Evolutionary conservation across 2,888 invertebrate genomes (phyloP), one percentile per base, ranked within the genome.

Genomic region (Drosophila tanythrix): DNA sequence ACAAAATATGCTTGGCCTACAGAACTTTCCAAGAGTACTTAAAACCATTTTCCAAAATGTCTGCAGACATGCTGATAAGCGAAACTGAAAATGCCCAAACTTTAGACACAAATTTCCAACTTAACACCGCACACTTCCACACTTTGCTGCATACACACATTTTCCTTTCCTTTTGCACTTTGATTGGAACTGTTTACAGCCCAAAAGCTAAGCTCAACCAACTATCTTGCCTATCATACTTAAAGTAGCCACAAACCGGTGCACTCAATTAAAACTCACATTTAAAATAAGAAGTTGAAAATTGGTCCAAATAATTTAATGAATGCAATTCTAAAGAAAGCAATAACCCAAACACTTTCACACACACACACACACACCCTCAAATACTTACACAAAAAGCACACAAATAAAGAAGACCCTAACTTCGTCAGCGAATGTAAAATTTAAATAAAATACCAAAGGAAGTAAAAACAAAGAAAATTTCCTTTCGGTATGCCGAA

Each of bases 131-230:
- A 67, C 78, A 65, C 64, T 43, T 50, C 18, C 36, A 50, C 51
- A 27, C 50, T 66, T 66, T 72, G 52, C 65, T 36, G 71, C 51
- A 55, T 3, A 61, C 62, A 80, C 73, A 59, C 29, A 8, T 53
- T 55, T 50, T 31, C 62, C 65, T 27, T 70, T 76, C 52, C 50
- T 55, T 74, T 81, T 82, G 83, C 83, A 83, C 85, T 71, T 66
- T 72, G 52, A 73, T 73, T 70, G 50, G 46, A 74, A 59, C 58
- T 64, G 46, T 55, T 63, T 33, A 36, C 56, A 52, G 40, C 36
- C 31, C 66, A 27, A 56, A 52, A 66, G 11, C 35, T 48, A 53
- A 50, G 43, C 67, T 51, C 11, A 48, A 18, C 25, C 25, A 53
- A 64, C 51, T 31, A 35, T 60, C 57, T 63, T 70, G 65, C 79